Conservation (phyloP, 1,140 invertebrate genomes). For the Diploscapter pachys region DNA sequence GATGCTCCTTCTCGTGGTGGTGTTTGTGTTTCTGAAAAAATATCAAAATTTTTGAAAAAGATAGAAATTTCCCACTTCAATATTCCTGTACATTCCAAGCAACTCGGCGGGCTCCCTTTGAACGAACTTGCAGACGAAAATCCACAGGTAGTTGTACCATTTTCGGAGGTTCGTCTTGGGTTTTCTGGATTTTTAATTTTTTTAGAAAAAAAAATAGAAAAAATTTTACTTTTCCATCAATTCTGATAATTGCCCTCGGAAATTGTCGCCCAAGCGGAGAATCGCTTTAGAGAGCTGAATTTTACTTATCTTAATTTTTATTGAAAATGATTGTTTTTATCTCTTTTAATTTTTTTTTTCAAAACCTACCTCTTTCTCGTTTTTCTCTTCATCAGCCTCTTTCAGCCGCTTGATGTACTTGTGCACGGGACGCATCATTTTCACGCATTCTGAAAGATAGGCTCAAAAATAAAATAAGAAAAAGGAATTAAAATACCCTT, state of each 20-base stretch:
- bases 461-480: not conserved
- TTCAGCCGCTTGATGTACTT: slow-evolving; percentile 50
- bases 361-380: not conserved
- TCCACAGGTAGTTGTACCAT: slow-evolving; percentile 56
- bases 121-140: slow-evolving; percentile 45
- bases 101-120: slow-evolving; percentile 12
- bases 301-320: no score
- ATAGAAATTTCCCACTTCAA: not conserved
- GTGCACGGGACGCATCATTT: slow-evolving; percentile 43
- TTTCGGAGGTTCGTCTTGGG: slow-evolving; percentile 39
- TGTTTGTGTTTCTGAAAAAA: slow-evolving; percentile 12
- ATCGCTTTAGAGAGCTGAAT: slow-evolving; percentile 31
- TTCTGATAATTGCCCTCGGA: slow-evolving; percentile 5
- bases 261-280: slow-evolving; percentile 26
- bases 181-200: slow-evolving; percentile 15
- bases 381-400: slow-evolving; percentile 23
- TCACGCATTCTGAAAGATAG: slow-evolving; percentile 44
- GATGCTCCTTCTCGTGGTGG: slow-evolving; percentile 26
- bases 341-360: no score
- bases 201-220: not conserved
- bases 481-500: slow-evolving; percentile 1
- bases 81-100: slow-evolving; percentile 7
- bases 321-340: no score
- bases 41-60: not conserved
- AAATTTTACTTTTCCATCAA: slow-evolving; percentile 6